Percentiles rank a stretch among this genome's conserved stretches.
Evolutionary conservation across 1,140 invertebrate species (phyloP).

Genomic region (Chionoecetes opilio): DNA sequence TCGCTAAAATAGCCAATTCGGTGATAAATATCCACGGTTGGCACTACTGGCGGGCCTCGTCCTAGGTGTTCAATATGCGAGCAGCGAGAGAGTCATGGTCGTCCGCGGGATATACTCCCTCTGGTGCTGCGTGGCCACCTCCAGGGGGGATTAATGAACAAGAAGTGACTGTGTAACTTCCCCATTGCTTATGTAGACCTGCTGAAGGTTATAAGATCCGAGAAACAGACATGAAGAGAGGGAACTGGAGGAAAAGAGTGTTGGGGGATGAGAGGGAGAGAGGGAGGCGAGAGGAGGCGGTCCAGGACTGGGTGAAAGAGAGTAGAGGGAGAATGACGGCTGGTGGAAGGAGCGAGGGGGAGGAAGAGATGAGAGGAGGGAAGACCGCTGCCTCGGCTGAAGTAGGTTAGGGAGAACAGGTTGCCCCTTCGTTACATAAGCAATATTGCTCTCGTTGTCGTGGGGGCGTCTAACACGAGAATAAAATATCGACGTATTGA

Average conservation of each 20-base stretch:
- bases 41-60: constrained; percentile 70
- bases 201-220: neutral
- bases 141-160: neutral
- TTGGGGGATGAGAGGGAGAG: neutral
- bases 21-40: constrained; percentile 75
- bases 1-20: constrained; percentile 60
- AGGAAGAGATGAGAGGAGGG: neutral
- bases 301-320: neutral
- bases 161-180: neutral
- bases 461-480: neutral
- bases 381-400: neutral
- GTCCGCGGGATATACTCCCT: constrained; percentile 64
- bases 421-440: neutral
- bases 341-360: neutral
- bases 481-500: too few relatives aligned
- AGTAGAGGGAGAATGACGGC: too few relatives aligned
- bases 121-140: constrained; percentile 29
- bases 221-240: neutral
- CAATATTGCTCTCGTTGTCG: neutral
- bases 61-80: constrained; percentile 78
- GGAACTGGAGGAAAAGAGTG: neutral
- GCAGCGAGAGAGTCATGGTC: constrained; percentile 59
- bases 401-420: neutral
- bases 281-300: neutral
- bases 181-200: neutral